Base-by-base conservation (phyloP, 37 sponge, comb jelly and placozoan species). In the Chondrosia reniformis region DNA sequence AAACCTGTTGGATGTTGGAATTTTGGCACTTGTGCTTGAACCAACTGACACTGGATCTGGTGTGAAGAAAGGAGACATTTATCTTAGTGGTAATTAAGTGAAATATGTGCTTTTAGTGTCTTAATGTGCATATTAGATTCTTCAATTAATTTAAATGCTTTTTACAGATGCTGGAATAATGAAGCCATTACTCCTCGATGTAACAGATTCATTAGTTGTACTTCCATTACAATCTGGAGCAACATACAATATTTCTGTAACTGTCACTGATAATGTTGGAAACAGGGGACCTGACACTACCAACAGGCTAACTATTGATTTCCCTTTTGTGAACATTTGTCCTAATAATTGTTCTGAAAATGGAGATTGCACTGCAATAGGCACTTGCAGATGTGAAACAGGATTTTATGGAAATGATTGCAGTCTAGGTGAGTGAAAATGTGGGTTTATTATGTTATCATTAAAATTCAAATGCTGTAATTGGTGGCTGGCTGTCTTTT, bases 361-460 rank as follows among this genome's bases (percentile, higher is more conserved):
- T 27, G 75, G 75, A 8, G 8, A 8, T 5, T 74, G 75, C 25
- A 45, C 75, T 27, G n/a, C 46, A 25, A 28, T 74, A 49, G 49
- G 75, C 12, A 74, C 52, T 31, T 74, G 75, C 31, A 24, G 25
- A 4, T 74, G 75, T 45, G 24, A 28, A 15, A 25, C 27, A 15
- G 75, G 75, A 74, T 74, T 33, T 54, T 74, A 45, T 46, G 75
- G 52, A 25, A 44, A 10, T 43, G 75, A 74, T 4, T 74, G 75
- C 75, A 74, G 75, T 46, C 25, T 12, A 74, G 75, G 75, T 74
- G 25, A 49, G 52, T 49, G 15, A 10, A 49, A 49, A 10, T 73
- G 22, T 25, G 4, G 13, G 1, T 13, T 2, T 13, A 1, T 8
- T 4, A 4, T 72, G 25, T 43, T 25, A 22, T 12, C 13, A 25